Conservation (phyloP, 2,888 invertebrate species). For the Phengaris arion region DNA sequence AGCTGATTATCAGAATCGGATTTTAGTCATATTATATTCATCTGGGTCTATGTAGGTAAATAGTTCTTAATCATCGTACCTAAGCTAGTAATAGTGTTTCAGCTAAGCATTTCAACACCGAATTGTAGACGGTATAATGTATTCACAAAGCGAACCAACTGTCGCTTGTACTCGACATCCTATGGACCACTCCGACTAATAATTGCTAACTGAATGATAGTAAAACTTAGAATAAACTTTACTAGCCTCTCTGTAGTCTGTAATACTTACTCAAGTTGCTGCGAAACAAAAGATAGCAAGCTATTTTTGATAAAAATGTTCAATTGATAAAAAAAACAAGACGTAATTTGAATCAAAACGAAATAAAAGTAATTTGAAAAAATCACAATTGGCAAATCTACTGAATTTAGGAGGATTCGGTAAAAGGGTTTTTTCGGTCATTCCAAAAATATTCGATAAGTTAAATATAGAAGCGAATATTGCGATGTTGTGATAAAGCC, state of each 20-base stretch:
- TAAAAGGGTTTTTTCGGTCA: no score
- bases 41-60: neutral
- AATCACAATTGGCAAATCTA: no score
- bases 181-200: constrained; percentile 2
- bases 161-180: constrained; percentile 39
- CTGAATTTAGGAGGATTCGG: no score
- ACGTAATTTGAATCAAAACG: no score
- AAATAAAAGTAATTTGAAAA: no score
- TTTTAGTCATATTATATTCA: neutral
- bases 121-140: constrained; percentile 49
- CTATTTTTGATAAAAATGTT: no score
- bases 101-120: constrained; percentile 51
- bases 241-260: neutral
- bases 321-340: no score
- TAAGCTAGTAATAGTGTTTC: constrained; percentile 8
- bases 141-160: constrained; percentile 48
- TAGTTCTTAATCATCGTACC: constrained; percentile 19
- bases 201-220: neutral
- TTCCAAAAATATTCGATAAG: neutral
- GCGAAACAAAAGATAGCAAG: no score
- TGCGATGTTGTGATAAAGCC: constrained; percentile 19
- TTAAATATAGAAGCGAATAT: neutral
- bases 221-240: neutral
- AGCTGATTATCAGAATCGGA: no score
- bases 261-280: no score